These are phyloP conservation scores for Gymnosoma rotundatum DNA, from an alignment of 2,888 invertebrate genomes.

Conservation along the genomic window DNA sequence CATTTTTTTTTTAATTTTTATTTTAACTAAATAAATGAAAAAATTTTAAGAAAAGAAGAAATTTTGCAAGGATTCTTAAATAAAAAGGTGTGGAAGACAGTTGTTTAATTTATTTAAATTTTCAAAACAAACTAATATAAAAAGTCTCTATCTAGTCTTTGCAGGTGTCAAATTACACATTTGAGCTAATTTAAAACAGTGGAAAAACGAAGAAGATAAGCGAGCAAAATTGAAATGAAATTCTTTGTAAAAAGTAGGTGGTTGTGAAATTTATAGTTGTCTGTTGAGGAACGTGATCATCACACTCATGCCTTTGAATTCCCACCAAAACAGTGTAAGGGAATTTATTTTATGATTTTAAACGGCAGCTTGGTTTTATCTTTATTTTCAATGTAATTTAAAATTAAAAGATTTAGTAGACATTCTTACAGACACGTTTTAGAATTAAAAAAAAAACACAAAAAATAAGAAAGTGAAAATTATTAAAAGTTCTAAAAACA, in stretches of 20 bases:
- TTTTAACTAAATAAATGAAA: slow-evolving; percentile 54
- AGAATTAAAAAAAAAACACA: not conserved
- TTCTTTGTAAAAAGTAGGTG: slow-evolving; percentile 70
- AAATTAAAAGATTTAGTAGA: slow-evolving; percentile 35
- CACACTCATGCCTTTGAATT: slow-evolving; percentile 38
- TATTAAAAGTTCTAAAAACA: not conserved
- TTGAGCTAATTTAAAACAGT: slow-evolving; percentile 61
- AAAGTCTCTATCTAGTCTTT: slow-evolving; percentile 34
- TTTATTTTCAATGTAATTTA: slow-evolving; percentile 17
- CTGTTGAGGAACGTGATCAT: slow-evolving; percentile 60
- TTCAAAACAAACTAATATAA: not conserved
- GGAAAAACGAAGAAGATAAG: slow-evolving; percentile 16
- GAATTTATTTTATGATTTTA: slow-evolving; percentile 1
- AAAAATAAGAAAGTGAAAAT: not conserved
- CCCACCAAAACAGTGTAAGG: slow-evolving; percentile 23
- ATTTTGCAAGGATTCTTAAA: not conserved
- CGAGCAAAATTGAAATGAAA: slow-evolving; percentile 37
- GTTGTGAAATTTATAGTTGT: slow-evolving; percentile 62
- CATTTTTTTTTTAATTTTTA: slow-evolving; percentile 30
- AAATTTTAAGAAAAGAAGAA: slow-evolving; percentile 38
- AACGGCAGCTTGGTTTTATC: slow-evolving; percentile 3
- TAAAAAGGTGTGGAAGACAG: slow-evolving; percentile 66
- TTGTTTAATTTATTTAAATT: slow-evolving; percentile 57
- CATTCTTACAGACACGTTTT: slow-evolving; percentile 12
- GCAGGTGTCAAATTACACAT: slow-evolving; percentile 69